Percentiles rank a stretch among this genome's conserved stretches.
phyloP scores from a whole-genome alignment of 2,797 vertebrate genomes.

The Chelonia mydas region DNA sequence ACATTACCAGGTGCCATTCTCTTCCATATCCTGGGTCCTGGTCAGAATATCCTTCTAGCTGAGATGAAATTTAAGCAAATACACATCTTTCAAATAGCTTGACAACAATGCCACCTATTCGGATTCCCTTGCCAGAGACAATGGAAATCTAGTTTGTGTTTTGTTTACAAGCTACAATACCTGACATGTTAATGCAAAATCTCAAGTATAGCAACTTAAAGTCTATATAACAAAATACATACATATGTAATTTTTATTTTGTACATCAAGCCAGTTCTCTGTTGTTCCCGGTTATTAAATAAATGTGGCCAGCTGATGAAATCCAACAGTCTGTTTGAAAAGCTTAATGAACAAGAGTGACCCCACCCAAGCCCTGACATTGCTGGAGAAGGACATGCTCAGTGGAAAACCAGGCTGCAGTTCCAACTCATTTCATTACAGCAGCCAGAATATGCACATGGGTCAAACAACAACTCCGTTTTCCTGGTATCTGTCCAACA shows the following conservation, averaged over 20 bases:
- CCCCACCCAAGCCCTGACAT: conserved; percentile 79
- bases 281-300: conserved; percentile 22
- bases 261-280: conserved; percentile 5
- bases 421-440: conserved; percentile 75
- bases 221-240: not conserved
- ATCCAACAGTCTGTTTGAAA: conserved; percentile 57
- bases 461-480: conserved; percentile 62
- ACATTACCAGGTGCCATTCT: not conserved
- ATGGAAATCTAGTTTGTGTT: not conserved
- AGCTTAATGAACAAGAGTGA: conserved; percentile 68
- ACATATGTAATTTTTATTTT: not conserved
- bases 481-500: conserved; percentile 60
- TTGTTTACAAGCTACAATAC: not conserved
- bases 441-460: conserved; percentile 65
- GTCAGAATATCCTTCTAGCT: not conserved
- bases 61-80: not conserved
- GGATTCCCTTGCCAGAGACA: not conserved
- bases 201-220: not conserved
- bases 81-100: not conserved
- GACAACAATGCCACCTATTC: not conserved
- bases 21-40: not conserved
- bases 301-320: conserved; percentile 58
- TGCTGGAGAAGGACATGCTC: conserved; percentile 68
- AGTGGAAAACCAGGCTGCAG: conserved; percentile 60
- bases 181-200: fast-evolving